These are phyloP conservation scores for Bolinopsis microptera DNA, from an alignment of 37 sponge, comb jelly and placozoan species.

Conservation along the genomic window DNA sequence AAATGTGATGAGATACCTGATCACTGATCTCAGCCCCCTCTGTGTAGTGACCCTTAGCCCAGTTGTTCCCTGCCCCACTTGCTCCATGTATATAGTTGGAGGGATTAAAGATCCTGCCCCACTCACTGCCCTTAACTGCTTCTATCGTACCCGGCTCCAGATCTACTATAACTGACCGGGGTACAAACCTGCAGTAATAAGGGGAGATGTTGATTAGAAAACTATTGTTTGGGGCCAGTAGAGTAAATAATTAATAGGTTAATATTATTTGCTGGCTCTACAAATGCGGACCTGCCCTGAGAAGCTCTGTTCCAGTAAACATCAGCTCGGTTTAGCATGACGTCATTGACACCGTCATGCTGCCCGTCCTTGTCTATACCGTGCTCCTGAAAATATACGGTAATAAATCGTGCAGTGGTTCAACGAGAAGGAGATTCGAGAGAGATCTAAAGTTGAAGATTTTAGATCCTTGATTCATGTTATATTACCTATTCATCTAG, in stretches of 20 bases:
- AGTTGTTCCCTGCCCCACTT: slow-evolving; percentile 44
- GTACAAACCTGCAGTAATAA: background rate
- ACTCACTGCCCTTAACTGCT: background rate
- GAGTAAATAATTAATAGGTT: too few relatives aligned
- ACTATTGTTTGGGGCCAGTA: too few relatives aligned
- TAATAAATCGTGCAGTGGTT: too few relatives aligned
- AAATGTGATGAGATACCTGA: too few relatives aligned
- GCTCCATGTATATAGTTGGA: background rate
- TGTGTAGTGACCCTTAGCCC: slow-evolving; percentile 11
- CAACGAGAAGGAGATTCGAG: too few relatives aligned
- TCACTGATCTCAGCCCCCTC: slow-evolving; percentile 21
- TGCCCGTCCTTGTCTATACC: background rate
- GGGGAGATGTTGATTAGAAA: background rate
- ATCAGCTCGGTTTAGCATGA: background rate
- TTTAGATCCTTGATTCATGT: too few relatives aligned
- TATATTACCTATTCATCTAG: too few relatives aligned
- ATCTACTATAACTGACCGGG: background rate
- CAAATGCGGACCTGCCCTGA: background rate
- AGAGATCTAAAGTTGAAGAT: too few relatives aligned
- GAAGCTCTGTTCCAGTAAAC: slow-evolving; percentile 2
- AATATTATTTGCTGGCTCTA: too few relatives aligned
- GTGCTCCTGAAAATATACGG: background rate
- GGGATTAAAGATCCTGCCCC: slow-evolving; percentile 23
- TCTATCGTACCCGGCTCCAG: slow-evolving; percentile 28
- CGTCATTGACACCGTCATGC: background rate